phyloP scores from a whole-genome alignment of 2,797 vertebrate genomes.

The Tapirus indicus region DNA sequence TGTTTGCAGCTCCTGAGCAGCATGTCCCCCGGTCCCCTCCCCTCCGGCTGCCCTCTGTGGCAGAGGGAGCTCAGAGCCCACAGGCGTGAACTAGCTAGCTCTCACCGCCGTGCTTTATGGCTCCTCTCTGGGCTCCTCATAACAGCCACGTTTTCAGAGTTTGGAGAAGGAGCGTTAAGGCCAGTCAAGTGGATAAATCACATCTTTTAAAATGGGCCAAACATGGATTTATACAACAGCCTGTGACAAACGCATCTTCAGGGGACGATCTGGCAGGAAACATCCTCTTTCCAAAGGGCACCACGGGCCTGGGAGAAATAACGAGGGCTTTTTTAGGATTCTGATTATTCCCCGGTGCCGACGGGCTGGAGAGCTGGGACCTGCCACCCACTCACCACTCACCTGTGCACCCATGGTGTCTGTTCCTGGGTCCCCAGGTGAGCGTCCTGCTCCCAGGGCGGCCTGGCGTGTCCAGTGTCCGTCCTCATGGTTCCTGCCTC shows the following conservation, averaged over 20 bases:
- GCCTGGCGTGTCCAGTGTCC: rapidly evolving
- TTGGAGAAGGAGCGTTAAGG: slow-evolving; percentile 76
- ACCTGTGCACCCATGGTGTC: rapidly evolving
- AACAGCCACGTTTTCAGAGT: slow-evolving; percentile 75
- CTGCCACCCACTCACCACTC: rapidly evolving
- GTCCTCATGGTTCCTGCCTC: rapidly evolving
- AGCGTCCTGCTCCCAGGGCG: not conserved
- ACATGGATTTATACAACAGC: slow-evolving; percentile 85
- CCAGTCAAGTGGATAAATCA: slow-evolving; percentile 86
- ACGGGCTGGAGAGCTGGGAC: not conserved
- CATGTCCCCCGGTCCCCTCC: rapidly evolving
- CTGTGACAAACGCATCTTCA: slow-evolving; percentile 83
- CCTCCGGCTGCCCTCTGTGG: rapidly evolving
- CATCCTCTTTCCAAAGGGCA: slow-evolving; percentile 80
- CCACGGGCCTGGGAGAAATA: slow-evolving; percentile 74
- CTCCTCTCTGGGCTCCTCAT: slow-evolving; percentile 65
- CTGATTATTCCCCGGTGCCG: not conserved
- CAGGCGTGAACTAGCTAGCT: not conserved
- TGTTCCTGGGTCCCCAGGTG: not conserved
- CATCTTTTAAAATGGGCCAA: slow-evolving; percentile 80
- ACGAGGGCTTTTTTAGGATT: slow-evolving; percentile 37
- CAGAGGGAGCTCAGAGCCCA: not conserved
- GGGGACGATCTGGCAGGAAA: slow-evolving; percentile 85
- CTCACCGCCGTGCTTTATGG: slow-evolving; percentile 62
- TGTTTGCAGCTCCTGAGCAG: not conserved